Evolutionary conservation across 2,888 invertebrate species (phyloP), one percentile per base, ranked within the genome.

Genomic region (Itoplectis maculator): DNA sequence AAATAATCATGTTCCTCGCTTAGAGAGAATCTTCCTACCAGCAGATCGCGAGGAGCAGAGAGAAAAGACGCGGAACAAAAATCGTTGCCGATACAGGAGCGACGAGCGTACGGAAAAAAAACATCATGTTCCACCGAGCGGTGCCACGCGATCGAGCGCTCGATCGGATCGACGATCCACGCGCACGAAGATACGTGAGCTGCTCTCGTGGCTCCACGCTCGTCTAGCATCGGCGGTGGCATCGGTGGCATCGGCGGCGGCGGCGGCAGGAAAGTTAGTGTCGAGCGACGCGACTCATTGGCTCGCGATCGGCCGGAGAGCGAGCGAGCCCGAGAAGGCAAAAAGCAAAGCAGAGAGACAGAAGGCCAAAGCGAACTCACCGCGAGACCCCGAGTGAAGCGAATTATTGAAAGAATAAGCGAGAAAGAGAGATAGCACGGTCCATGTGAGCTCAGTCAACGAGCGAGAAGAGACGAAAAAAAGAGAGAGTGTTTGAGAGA

Each of bases 91-190:
- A 56, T 66, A n/a, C 9, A 11, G 15, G 42, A 56, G 18, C 35
- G 8, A 11, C 9, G 11, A 54, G 5, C 7, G 56, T 23, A 23
- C 23, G 1, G 23, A 9, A 37, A 37, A 45, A 69, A 59, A 49
- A 68, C 59, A 73, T 69, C 42, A 75, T 75, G 69, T 29, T 49
- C 20, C 37, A 51, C 35, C 35, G 9, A 63, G 45, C n/a, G 59
- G 42, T 37, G 68, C 72, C 79, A 61, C 59, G 74, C 79, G 79
- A 82, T 75, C 79, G 82, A 82, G 68, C 61, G 72, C 20, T 69
- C 18, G 76, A 74, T 82, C 70, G 56, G 40, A 79, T 66, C 68
- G 76, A 76, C 66, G 79, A 82, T 72, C 61, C 42, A 59, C 61
- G 76, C 70, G 68, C 66, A 29, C 72, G n/a, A 20, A 65, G 79